phyloP scores from a whole-genome alignment of 2,113 vertebrate genomes.

The Archocentrus centrarchus region DNA sequence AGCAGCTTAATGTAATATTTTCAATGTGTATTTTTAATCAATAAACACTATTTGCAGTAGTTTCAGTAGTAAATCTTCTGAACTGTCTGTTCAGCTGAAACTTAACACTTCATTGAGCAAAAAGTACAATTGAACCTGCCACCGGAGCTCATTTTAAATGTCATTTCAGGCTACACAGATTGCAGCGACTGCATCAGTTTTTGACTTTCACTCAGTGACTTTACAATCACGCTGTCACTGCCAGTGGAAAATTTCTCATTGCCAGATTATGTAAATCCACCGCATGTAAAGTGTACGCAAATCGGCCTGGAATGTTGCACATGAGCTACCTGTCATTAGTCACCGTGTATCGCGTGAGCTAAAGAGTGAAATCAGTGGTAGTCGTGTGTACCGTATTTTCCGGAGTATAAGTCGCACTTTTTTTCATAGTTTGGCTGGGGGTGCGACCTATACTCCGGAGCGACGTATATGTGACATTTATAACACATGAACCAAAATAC shows the following conservation, averaged over 20 bases:
- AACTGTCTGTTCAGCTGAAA: not conserved
- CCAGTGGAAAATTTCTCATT: conserved; percentile 31
- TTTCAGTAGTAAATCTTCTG: not conserved
- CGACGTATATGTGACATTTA: too few species aligned
- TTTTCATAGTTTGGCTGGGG: too few species aligned
- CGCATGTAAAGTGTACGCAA: conserved; percentile 66
- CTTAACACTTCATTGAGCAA: not conserved
- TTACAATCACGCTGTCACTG: not conserved
- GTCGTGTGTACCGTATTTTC: too few species aligned
- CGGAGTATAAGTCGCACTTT: too few species aligned
- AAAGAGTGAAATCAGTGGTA: conserved; percentile 11
- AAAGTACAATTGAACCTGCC: not conserved
- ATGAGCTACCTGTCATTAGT: conserved; percentile 34
- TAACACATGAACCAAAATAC: too few species aligned
- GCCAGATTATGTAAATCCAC: conserved; percentile 69
- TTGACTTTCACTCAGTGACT: not conserved
- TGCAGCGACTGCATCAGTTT: not conserved
- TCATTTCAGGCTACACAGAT: not conserved
- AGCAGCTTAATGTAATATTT: not conserved
- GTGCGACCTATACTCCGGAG: too few species aligned
- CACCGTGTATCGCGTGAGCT: not conserved
- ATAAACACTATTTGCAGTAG: not conserved
- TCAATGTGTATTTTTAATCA: not conserved
- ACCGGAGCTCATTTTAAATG: not conserved
- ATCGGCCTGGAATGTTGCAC: conserved; percentile 24